Percentiles rank a stretch among this genome's conserved stretches.
Evolutionary conservation across 2,797 vertebrate species (phyloP).

Genomic region (Acanthurus leucopareius): DNA sequence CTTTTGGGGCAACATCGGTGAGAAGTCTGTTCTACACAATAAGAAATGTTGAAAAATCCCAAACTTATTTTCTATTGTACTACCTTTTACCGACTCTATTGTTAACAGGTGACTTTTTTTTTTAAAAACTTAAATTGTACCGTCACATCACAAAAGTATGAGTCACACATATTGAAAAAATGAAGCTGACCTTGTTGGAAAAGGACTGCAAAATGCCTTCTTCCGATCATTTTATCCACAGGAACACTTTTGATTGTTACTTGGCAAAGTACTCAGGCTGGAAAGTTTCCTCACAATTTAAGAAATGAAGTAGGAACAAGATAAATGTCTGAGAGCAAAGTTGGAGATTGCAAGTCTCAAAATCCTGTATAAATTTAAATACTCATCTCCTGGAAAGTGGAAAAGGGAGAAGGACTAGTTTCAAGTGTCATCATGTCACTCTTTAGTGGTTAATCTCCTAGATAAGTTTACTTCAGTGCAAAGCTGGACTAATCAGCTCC

Average conservation of each 20-base stretch:
- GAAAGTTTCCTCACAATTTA: conserved; percentile 24
- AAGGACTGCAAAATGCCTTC: neutral
- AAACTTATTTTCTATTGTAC: neutral
- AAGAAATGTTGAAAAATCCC: neutral
- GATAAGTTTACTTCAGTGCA: conserved; percentile 50
- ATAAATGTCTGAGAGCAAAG: conserved; percentile 38
- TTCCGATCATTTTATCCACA: neutral
- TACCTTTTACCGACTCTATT: neutral
- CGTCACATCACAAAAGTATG: neutral
- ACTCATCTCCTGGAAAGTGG: conserved; percentile 37
- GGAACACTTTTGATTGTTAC: neutral
- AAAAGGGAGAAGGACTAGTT: conserved; percentile 49
- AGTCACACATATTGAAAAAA: neutral
- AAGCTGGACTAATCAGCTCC: conserved; percentile 33
- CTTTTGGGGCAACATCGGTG: no score
- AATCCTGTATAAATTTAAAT: conserved; percentile 44
- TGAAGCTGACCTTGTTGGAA: neutral
- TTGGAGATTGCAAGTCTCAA: conserved; percentile 7
- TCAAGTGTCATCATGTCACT: conserved; percentile 53
- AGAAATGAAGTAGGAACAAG: conserved; percentile 3
- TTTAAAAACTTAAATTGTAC: neutral
- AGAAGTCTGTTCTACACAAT: neutral
- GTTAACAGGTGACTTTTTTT: neutral
- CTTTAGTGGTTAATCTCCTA: conserved; percentile 52
- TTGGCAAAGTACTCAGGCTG: conserved; percentile 2